Base-by-base conservation (phyloP, 2,888 invertebrate species). In the Allacma fusca region DNA sequence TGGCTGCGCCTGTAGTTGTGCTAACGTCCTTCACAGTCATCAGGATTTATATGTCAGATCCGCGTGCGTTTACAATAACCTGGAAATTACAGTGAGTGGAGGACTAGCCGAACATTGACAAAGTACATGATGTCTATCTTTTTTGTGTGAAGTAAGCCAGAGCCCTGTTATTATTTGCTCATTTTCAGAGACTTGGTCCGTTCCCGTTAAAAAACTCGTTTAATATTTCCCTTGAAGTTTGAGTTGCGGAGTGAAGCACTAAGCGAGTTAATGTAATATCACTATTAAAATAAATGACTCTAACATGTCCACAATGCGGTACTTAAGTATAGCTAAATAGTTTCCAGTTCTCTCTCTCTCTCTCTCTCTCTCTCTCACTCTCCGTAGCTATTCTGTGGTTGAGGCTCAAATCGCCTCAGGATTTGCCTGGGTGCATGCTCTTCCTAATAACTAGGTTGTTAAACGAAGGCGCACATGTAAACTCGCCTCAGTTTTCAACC, bases 91-190 rank as follows among this genome's bases (percentile, higher is more conserved):
- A n/a, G n/a, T n/a, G n/a, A n/a, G n/a, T n/a, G n/a, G n/a, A n/a
- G n/a, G n/a, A n/a, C n/a, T n/a, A n/a, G n/a, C n/a, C n/a, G 26
- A 19, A 21, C 34, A 76, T 73, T 73, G 79, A 79, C 79, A 75
- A 78, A 79, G 69, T 79, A 69, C 69, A 26, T 76, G 76, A 79
- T 79, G 79, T 24, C 76, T 76, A 73, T 79, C 76, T 76, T 65
- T 59, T 28, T 28, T 57, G 76, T 78, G 75, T 71, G 75, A 75
- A 78, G 29, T 62, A 59, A 76, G 72, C n/a, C 74, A 75, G 68
- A 67, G 64, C 76, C 59, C 78, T 76, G 64, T 78, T 79, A 79
- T 79, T 79, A 79, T 64, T 64, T 62, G 26, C 24, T 68, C 73
- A 73, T 76, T 76, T 71, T 24, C 67, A 26, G 29, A 26, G n/a